Conservation (phyloP, 2,113 vertebrate genomes). For the Cyanocitta stelleri region DNA sequence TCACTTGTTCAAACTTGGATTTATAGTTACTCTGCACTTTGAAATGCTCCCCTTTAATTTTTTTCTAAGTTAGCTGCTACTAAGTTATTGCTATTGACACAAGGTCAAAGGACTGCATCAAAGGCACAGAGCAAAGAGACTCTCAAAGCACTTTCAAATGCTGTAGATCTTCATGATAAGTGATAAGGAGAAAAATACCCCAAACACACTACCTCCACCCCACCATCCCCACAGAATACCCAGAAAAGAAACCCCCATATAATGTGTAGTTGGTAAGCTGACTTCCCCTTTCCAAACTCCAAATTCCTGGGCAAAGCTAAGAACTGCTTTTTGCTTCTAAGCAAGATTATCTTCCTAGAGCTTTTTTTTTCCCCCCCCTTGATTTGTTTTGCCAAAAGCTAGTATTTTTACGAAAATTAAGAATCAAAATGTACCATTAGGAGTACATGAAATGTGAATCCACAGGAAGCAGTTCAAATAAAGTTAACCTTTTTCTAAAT, state of each 20-base stretch:
- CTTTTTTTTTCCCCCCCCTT: not conserved
- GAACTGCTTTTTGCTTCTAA: not conserved
- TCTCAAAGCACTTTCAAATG: not conserved
- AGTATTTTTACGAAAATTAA: not conserved
- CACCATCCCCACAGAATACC: rapidly evolving
- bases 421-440: not conserved
- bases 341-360: not conserved
- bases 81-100: not conserved
- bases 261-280: not conserved
- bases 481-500: constrained; percentile 2
- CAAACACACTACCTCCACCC: not conserved
- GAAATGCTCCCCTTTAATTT: not conserved
- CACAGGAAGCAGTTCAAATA: not conserved
- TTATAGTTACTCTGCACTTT: not conserved
- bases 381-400: not conserved
- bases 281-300: not conserved
- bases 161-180: not conserved
- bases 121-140: not conserved
- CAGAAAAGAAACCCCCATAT: rapidly evolving
- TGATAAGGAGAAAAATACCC: not conserved
- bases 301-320: not conserved
- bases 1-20: not conserved
- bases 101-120: not conserved
- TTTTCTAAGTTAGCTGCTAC: not conserved
- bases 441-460: not conserved